Conservation (phyloP, 2,797 vertebrate species). For the Vespertilio murinus region DNA sequence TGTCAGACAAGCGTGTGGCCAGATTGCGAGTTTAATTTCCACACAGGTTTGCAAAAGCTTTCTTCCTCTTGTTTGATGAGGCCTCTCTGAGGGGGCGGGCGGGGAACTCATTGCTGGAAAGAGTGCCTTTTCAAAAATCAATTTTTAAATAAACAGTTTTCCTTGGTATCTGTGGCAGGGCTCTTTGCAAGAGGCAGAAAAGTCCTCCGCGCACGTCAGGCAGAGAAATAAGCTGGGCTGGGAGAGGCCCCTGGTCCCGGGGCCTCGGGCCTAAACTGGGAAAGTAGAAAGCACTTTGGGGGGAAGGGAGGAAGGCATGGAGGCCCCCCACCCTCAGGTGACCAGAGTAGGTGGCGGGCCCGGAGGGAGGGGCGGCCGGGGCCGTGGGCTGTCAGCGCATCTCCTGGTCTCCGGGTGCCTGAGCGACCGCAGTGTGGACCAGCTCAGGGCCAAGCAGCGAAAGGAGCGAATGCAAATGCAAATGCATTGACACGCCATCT, state of each 20-base stretch:
- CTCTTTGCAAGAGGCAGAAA: background rate
- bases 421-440: rapidly evolving
- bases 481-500: too few species aligned
- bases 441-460: background rate
- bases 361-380: rapidly evolving
- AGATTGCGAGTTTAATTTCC: constrained; percentile 66
- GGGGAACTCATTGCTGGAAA: background rate
- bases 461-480: background rate
- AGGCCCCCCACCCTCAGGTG: too few species aligned
- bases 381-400: rapidly evolving
- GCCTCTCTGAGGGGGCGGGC: background rate
- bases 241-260: background rate
- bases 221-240: background rate
- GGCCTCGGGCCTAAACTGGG: background rate
- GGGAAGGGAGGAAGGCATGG: background rate
- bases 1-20: constrained; percentile 69
- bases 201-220: background rate
- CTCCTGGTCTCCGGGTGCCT: background rate
- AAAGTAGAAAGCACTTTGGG: background rate
- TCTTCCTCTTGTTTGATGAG: background rate
- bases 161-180: background rate
- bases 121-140: background rate
- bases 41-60: constrained; percentile 5
- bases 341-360: background rate
- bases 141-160: constrained; percentile 54